Conservation (phyloP, 2,888 invertebrate species). For the Catocala nupta region DNA sequence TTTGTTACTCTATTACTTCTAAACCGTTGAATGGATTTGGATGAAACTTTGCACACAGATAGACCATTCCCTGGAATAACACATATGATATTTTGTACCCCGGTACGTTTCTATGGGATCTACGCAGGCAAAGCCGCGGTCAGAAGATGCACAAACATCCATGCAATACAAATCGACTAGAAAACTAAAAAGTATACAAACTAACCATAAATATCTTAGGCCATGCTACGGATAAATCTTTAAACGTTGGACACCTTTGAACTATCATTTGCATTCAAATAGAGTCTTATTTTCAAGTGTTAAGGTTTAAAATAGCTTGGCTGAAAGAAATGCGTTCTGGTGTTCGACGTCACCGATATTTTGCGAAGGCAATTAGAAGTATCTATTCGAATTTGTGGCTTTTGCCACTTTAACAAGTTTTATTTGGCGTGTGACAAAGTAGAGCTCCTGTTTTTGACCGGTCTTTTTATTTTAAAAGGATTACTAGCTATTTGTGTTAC, state of each 20-base stretch:
- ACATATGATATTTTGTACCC: too few species aligned
- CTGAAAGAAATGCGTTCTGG: constrained; percentile 9
- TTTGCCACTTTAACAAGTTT: constrained; percentile 28
- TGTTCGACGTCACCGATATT: constrained; percentile 66
- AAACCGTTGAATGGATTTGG: too few species aligned
- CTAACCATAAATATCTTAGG: constrained; percentile 70
- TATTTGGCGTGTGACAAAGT: not conserved
- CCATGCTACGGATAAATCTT: constrained; percentile 65
- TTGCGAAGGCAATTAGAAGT: constrained; percentile 69
- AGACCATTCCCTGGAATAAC: too few species aligned
- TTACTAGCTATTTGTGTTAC: too few species aligned
- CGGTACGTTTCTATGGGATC: too few species aligned
- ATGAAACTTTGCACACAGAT: too few species aligned
- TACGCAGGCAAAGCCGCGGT: too few species aligned
- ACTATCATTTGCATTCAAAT: constrained; percentile 19
- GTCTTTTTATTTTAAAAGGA: too few species aligned
- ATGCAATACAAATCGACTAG: constrained; percentile 65
- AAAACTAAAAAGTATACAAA: constrained; percentile 66
- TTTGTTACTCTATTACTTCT: too few species aligned
- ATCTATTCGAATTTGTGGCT: constrained; percentile 67
- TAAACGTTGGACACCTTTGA: constrained; percentile 50
- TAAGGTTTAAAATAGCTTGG: constrained; percentile 22
- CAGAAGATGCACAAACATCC: too few species aligned
- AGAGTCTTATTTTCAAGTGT: not conserved
- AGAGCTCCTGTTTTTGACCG: not conserved